Conservation (phyloP, 2,888 invertebrate genomes). For the Geophilus truncorum region DNA sequence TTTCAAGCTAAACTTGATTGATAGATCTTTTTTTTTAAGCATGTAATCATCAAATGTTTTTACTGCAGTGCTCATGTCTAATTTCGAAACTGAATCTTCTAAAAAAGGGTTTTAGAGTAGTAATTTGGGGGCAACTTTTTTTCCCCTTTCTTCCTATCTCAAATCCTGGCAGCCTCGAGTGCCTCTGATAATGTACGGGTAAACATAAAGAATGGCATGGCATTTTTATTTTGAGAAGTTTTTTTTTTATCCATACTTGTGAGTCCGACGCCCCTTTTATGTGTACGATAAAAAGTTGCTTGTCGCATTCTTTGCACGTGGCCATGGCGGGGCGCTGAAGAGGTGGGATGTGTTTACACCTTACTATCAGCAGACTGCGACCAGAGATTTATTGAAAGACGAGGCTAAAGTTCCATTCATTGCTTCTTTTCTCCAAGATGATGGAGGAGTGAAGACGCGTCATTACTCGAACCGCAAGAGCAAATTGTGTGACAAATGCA, state of each 20-base stretch:
- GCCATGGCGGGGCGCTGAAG: not conserved
- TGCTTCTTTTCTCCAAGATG: too few relatives aligned
- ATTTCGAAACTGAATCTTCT: conserved; percentile 19
- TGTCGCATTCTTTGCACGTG: conserved; percentile 13
- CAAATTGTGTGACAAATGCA: conserved; percentile 1
- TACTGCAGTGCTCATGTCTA: too few relatives aligned
- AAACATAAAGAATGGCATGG: conserved; percentile 2
- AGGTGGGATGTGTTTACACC: not conserved
- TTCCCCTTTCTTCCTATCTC: not conserved
- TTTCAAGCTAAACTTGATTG: not conserved
- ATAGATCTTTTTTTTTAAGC: not conserved
- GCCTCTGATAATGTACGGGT: conserved; percentile 20
- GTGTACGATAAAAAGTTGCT: not conserved
- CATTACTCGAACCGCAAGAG: not conserved
- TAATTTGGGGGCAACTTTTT: not conserved
- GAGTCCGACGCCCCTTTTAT: not conserved
- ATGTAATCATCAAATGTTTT: too few relatives aligned
- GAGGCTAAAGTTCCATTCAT: not conserved
- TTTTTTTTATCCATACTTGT: not conserved
- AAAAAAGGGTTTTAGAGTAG: not conserved
- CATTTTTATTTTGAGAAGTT: not conserved
- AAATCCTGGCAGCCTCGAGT: not conserved
- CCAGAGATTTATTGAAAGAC: not conserved
- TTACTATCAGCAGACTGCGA: not conserved
- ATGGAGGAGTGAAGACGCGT: too few relatives aligned